Conservation (phyloP, 2,797 vertebrate genomes). For the Agapornis canus region DNA sequence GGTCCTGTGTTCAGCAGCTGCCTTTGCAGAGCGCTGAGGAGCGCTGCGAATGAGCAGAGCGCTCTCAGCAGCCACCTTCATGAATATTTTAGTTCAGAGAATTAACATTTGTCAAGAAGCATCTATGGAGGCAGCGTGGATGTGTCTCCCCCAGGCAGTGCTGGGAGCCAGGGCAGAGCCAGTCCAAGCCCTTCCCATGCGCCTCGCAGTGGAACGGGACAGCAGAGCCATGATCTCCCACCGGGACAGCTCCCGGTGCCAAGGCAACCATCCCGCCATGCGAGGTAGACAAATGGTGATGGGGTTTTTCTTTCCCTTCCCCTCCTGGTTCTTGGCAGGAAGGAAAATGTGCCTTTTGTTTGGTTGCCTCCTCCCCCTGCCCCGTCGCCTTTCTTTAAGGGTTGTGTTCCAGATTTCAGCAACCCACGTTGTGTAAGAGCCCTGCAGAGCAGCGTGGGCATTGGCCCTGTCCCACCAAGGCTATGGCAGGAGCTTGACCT, state of each 20-base stretch:
- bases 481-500: background rate
- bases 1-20: background rate
- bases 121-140: background rate
- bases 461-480: background rate
- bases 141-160: background rate
- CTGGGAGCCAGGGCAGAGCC: constrained; percentile 16
- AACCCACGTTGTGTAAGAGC: constrained; percentile 52
- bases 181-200: background rate
- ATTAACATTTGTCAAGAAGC: constrained; percentile 42
- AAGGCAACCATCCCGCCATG: constrained; percentile 38
- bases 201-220: background rate
- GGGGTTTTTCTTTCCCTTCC: background rate
- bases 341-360: constrained; percentile 69
- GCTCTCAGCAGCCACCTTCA: background rate
- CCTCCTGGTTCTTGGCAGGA: constrained; percentile 61
- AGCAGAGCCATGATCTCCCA: background rate
- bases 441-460: background rate
- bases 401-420: constrained; percentile 60
- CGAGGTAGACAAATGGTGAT: constrained; percentile 55
- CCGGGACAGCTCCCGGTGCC: background rate
- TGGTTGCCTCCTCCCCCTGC: constrained; percentile 46
- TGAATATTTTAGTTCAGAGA: constrained; percentile 51
- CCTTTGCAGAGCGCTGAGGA: background rate
- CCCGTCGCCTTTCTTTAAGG: constrained; percentile 50
- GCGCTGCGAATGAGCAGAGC: background rate